Percentiles rank a stretch among this genome's conserved stretches.
Conservation (phyloP, 2,797 vertebrate species). For the Hafferia zeledoni region DNA sequence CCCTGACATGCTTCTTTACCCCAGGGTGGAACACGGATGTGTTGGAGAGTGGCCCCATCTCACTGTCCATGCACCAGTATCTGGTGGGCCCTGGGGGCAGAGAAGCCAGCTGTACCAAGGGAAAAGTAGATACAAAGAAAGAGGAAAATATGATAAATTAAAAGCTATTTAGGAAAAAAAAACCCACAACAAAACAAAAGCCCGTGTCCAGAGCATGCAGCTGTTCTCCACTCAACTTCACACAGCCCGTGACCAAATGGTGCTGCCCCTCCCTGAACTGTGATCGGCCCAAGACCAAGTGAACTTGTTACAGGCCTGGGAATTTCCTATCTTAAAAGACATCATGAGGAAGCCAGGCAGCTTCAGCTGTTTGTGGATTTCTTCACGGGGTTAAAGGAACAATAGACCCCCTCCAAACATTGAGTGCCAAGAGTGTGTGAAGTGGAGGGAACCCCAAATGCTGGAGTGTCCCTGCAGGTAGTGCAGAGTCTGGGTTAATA, state of each 20-base stretch:
- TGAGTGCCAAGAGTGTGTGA: neutral
- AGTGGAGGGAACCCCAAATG: neutral
- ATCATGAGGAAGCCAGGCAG: neutral
- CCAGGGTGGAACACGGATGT: rapidly evolving
- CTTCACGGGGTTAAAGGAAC: neutral
- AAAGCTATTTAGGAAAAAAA: neutral
- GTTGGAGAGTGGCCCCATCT: neutral
- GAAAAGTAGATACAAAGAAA: neutral
- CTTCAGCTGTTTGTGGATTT: neutral
- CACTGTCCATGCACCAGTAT: neutral
- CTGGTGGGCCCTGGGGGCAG: neutral
- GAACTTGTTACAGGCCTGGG: neutral
- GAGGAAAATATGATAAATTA: constrained; percentile 12
- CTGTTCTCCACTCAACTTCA: neutral
- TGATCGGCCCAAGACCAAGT: constrained; percentile 28
- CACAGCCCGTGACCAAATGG: neutral
- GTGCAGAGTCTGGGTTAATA: rapidly evolving
- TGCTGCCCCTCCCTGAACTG: neutral
- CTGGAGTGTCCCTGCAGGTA: neutral
- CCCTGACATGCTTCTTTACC: neutral
- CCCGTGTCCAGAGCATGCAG: neutral
- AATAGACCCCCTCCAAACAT: neutral
- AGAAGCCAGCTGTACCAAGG: neutral
- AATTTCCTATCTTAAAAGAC: constrained; percentile 38
- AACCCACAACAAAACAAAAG: neutral